Evolutionary conservation across 2,797 vertebrate genomes (phyloP).

Genomic region (Carduelis carduelis): DNA sequence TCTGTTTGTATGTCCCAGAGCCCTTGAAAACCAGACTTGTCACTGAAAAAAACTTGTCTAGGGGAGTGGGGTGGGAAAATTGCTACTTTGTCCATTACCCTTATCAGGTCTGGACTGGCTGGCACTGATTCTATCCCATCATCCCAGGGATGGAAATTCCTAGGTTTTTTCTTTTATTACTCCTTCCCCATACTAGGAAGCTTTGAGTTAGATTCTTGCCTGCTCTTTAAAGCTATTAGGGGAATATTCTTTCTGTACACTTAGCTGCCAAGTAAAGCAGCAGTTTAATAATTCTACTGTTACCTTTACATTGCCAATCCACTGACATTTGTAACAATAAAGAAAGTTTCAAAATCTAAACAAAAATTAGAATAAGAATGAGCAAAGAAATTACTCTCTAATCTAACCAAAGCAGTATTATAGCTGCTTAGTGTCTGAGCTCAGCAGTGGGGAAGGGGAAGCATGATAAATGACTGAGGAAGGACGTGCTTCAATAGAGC

Average conservation of each 20-base stretch:
- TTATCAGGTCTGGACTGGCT: background rate
- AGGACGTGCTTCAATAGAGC: constrained; percentile 43
- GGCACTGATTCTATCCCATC: background rate
- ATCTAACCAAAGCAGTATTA: constrained; percentile 22
- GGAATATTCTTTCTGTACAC: background rate
- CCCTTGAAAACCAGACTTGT: background rate
- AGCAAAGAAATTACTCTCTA: background rate
- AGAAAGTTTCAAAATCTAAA: constrained; percentile 4
- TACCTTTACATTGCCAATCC: background rate
- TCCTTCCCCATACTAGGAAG: background rate
- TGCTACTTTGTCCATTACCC: background rate
- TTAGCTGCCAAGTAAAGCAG: background rate
- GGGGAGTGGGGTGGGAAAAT: background rate
- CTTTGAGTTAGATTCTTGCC: background rate
- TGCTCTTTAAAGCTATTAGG: background rate
- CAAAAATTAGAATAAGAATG: background rate
- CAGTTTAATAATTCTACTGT: background rate
- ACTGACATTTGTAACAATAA: background rate
- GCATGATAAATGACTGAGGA: constrained; percentile 51
- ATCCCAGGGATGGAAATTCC: background rate
- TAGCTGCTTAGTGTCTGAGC: constrained; percentile 22
- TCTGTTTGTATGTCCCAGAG: background rate
- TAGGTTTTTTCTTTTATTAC: background rate
- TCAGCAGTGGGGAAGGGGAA: background rate
- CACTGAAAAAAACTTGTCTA: background rate